Percentiles rank a stretch among this genome's conserved stretches.
phyloP scores from a whole-genome alignment of 2,888 invertebrate species.

The Hydropsyche betteni region DNA sequence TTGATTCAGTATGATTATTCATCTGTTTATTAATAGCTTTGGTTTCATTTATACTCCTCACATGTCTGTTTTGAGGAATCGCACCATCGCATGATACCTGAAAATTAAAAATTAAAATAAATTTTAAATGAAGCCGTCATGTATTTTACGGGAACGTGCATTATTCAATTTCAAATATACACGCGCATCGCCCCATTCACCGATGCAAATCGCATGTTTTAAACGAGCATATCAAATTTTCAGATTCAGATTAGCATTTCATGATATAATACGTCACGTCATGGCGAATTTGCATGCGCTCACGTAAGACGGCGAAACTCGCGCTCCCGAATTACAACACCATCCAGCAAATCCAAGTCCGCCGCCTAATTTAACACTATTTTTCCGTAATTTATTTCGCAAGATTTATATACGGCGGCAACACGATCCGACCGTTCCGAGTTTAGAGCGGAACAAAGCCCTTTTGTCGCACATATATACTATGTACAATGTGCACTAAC shows the following conservation, averaged over 20 bases:
- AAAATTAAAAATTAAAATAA: conserved; percentile 5
- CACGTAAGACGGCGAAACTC: too few relatives aligned
- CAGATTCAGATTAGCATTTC: too few relatives aligned
- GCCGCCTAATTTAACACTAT: too few relatives aligned
- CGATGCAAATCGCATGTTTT: too few relatives aligned
- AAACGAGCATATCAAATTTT: too few relatives aligned
- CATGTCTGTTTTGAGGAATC: not conserved
- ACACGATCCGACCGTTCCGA: conserved; percentile 9
- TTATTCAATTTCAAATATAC: too few relatives aligned
- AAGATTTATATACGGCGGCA: not conserved
- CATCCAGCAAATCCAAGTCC: too few relatives aligned
- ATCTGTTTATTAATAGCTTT: not conserved
- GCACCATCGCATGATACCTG: conserved; percentile 16
- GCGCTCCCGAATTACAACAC: too few relatives aligned
- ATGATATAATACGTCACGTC: too few relatives aligned
- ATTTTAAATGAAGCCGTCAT: not conserved
- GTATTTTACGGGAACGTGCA: too few relatives aligned
- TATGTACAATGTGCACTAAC: not conserved
- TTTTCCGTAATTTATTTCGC: not conserved
- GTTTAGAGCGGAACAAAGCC: conserved; percentile 13
- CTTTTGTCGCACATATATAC: conserved; percentile 7
- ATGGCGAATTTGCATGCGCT: too few relatives aligned
- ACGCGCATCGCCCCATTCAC: too few relatives aligned
- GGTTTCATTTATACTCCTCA: conserved; percentile 24
- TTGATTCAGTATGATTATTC: conserved; percentile 1